Evolutionary conservation across 2,113 vertebrate species (phyloP).

Genomic region (Anas platyrhynchos): DNA sequence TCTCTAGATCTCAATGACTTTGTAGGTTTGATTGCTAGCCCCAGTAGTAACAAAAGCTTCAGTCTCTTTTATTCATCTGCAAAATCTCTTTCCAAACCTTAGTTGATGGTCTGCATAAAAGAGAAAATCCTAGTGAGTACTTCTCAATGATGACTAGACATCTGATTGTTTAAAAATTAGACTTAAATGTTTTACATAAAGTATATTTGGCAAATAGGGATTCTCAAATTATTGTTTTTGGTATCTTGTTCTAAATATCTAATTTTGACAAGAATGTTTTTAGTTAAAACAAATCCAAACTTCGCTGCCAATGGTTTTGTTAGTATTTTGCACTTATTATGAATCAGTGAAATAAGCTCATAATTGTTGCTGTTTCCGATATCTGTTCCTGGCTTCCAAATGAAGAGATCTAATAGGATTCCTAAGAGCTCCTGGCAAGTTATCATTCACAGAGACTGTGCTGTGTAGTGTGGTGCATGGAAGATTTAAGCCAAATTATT

Average conservation of each 20-base stretch:
- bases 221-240: not conserved
- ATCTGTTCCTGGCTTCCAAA: slow-evolving; percentile 24
- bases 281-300: slow-evolving; percentile 49
- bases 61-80: not conserved
- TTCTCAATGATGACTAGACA: not conserved
- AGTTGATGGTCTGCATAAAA: not conserved
- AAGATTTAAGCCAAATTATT: slow-evolving; percentile 24
- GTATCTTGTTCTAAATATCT: not conserved
- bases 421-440: slow-evolving; percentile 2
- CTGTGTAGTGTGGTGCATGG: not conserved
- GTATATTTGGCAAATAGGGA: not conserved
- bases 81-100: not conserved
- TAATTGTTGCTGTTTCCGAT: slow-evolving; percentile 33
- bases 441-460: not conserved
- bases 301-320: slow-evolving; percentile 16
- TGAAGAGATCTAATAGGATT: not conserved
- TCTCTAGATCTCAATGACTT: not conserved
- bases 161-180: not conserved
- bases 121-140: not conserved
- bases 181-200: not conserved
- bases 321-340: slow-evolving; percentile 25
- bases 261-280: not conserved
- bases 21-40: not conserved
- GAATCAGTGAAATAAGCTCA: slow-evolving; percentile 53
- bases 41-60: not conserved